A percentile compares a stretch with the other conserved stretches of the same genome.
These are phyloP conservation scores for Charina bottae DNA, from an alignment of 2,113 vertebrate species.

Conservation along the genomic window DNA sequence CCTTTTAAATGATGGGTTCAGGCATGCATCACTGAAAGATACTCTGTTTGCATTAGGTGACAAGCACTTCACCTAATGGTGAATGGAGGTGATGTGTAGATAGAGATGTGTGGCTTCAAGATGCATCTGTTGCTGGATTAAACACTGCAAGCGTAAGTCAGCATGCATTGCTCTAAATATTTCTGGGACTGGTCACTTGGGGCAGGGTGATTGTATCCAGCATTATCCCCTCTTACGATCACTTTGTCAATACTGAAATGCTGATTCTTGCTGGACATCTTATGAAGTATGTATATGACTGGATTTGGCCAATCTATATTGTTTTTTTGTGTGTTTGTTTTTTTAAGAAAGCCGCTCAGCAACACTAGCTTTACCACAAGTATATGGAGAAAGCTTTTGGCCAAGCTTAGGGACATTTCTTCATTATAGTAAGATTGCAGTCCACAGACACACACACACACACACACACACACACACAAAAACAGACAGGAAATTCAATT, in stretches of 20 bases:
- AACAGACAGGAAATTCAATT: neutral
- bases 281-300: neutral
- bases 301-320: slow-evolving; percentile 13
- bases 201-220: neutral
- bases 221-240: neutral
- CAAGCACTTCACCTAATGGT: neutral
- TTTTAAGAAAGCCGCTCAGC: neutral
- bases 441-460: neutral
- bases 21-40: slow-evolving; percentile 58
- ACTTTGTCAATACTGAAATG: neutral
- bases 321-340: slow-evolving; percentile 1
- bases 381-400: neutral
- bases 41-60: neutral
- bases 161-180: neutral
- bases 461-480: neutral
- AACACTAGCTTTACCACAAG: neutral
- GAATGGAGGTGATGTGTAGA: neutral
- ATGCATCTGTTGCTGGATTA: neutral
- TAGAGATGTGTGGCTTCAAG: neutral
- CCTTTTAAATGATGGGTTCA: slow-evolving; percentile 29
- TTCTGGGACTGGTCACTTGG: neutral
- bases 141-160: neutral
- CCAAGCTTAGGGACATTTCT: neutral
- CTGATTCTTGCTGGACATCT: neutral
- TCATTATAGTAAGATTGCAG: slow-evolving; percentile 19